Evolutionary conservation across 2,888 invertebrate species (phyloP).

Genomic region (Drosophila tripunctata): DNA sequence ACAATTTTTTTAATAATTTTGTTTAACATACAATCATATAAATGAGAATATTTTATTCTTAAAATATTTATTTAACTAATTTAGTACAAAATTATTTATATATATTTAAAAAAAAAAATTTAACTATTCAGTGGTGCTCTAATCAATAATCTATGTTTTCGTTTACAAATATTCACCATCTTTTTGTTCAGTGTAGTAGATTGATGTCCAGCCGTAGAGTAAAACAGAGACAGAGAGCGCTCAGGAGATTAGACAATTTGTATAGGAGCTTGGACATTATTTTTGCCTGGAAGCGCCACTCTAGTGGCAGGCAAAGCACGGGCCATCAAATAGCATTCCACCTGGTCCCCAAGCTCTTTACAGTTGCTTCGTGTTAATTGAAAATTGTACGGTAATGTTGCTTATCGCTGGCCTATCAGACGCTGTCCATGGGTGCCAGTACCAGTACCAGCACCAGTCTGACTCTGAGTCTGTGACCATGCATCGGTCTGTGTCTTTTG

Average conservation of each 20-base stretch:
- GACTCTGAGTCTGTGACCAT: constrained; percentile 6
- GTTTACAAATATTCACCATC: too few species aligned
- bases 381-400: constrained; percentile 83
- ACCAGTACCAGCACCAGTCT: background rate
- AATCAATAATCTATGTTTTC: background rate
- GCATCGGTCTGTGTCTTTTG: constrained; percentile 26
- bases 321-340: constrained; percentile 47
- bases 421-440: constrained; percentile 34
- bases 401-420: constrained; percentile 76
- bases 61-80: too few species aligned
- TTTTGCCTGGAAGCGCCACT: constrained; percentile 69
- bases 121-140: background rate
- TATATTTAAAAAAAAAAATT: too few species aligned
- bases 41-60: too few species aligned
- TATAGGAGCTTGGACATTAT: constrained; percentile 55
- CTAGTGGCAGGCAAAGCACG: constrained; percentile 42
- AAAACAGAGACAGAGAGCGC: background rate
- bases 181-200: constrained; percentile 28
- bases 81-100: too few species aligned
- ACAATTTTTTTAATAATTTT: too few species aligned
- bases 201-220: constrained; percentile 31
- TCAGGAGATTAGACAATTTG: constrained; percentile 76
- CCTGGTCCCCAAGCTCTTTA: constrained; percentile 48
- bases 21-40: too few species aligned
- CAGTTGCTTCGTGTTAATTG: constrained; percentile 83